Evolutionary conservation across 2,888 invertebrate genomes (phyloP).

Genomic region (Allygus modestus): DNA sequence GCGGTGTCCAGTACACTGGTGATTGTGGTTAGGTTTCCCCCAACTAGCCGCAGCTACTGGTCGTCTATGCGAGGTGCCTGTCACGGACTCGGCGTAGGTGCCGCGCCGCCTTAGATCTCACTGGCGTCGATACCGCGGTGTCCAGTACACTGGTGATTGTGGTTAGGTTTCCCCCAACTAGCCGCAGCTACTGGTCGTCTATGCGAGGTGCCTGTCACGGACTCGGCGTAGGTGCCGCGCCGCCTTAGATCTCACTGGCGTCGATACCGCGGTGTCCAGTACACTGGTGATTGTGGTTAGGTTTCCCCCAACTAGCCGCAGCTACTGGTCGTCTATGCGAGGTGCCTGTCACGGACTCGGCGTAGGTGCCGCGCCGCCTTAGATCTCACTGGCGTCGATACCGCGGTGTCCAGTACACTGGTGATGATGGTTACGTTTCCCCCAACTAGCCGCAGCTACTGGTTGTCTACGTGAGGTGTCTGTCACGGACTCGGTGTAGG

Average conservation of each 20-base stretch:
- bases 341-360: too few relatives aligned
- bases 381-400: too few relatives aligned
- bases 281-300: too few relatives aligned
- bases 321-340: too few relatives aligned
- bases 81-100: neutral
- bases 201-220: neutral
- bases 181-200: too few relatives aligned
- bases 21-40: neutral
- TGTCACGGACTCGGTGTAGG: neutral
- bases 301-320: neutral
- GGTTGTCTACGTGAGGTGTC: neutral
- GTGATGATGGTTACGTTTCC: too few relatives aligned
- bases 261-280: too few relatives aligned
- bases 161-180: conserved; percentile 12
- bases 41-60: neutral
- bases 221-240: conserved; percentile 6
- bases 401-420: too few relatives aligned
- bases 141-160: too few relatives aligned
- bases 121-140: too few relatives aligned
- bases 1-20: neutral
- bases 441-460: neutral
- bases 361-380: conserved; percentile 12
- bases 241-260: too few relatives aligned
- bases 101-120: neutral
- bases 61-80: neutral